phyloP scores from a whole-genome alignment of 23 tunicate genomes.

The Trididemnum nubilum region DNA sequence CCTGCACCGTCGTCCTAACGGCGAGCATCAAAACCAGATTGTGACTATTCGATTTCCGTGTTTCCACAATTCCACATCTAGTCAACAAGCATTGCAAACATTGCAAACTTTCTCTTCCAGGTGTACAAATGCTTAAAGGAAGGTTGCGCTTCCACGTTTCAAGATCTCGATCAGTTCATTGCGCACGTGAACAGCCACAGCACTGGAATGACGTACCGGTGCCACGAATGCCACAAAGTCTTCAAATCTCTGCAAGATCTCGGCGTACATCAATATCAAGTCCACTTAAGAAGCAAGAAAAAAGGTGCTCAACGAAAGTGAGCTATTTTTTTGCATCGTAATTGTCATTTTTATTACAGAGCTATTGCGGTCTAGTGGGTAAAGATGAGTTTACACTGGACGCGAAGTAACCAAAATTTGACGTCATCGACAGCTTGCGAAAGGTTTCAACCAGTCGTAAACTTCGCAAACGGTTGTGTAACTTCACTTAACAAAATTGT shows the following conservation, averaged over 20 bases:
- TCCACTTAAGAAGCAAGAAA: conserved; percentile 64
- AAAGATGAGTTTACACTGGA: too few relatives aligned
- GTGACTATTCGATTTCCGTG: too few relatives aligned
- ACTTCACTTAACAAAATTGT: not conserved
- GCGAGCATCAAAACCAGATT: too few relatives aligned
- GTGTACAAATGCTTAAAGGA: conserved; percentile 90
- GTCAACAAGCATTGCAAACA: too few relatives aligned
- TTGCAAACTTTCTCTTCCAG: conserved; percentile 36
- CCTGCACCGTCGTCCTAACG: too few relatives aligned
- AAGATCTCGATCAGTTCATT: conserved; percentile 70
- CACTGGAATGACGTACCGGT: conserved; percentile 75
- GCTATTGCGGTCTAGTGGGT: not conserved
- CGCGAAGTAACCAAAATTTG: too few relatives aligned
- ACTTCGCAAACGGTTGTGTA: not conserved
- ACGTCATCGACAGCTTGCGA: too few relatives aligned
- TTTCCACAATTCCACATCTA: too few relatives aligned
- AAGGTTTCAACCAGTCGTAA: too few relatives aligned
- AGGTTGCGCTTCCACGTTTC: conserved; percentile 66
- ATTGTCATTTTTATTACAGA: not conserved
- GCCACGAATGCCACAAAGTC: conserved; percentile 90
- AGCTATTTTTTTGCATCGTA: too few relatives aligned
- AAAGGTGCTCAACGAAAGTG: conserved; percentile 49
- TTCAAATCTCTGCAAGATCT: conserved; percentile 77
- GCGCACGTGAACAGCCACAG: conserved; percentile 84
- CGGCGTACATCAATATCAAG: conserved; percentile 88